phyloP scores from a whole-genome alignment of 2,797 vertebrate genomes.

The Fratercula arctica region DNA sequence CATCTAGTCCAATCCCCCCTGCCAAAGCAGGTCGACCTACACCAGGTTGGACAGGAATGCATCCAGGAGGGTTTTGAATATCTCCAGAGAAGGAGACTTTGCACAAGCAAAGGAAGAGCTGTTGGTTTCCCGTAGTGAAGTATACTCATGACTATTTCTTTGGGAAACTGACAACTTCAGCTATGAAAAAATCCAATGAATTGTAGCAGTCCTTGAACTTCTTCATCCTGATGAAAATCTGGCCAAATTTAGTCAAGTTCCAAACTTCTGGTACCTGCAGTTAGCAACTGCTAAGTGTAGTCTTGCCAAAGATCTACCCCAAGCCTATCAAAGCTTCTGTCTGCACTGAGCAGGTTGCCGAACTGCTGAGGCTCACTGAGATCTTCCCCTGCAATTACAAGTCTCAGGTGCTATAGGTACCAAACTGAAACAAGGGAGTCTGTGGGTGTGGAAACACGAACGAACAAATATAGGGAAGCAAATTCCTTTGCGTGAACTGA shows the following conservation, averaged over 20 bases:
- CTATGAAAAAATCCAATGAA: neutral
- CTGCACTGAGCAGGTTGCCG: neutral
- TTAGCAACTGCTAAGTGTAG: neutral
- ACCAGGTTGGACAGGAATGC: too few relatives aligned
- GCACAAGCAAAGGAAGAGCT: neutral
- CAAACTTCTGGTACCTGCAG: neutral
- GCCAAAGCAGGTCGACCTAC: too few relatives aligned
- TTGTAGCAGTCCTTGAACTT: neutral
- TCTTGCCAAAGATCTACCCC: neutral
- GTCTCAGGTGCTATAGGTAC: neutral
- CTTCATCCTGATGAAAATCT: neutral
- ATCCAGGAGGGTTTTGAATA: too few relatives aligned
- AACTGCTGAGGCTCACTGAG: neutral
- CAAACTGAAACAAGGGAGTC: neutral
- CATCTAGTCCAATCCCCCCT: too few relatives aligned
- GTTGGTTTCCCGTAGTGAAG: neutral
- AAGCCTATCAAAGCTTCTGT: neutral
- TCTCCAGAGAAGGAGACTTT: neutral
- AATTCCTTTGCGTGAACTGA: neutral
- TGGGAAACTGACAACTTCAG: neutral
- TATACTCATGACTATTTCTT: neutral
- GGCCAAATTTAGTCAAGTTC: neutral
- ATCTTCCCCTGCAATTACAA: neutral
- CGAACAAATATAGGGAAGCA: neutral
- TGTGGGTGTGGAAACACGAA: neutral